Base-by-base conservation (phyloP, 2,888 invertebrate genomes). In the Dolichopus griseipennis region DNA sequence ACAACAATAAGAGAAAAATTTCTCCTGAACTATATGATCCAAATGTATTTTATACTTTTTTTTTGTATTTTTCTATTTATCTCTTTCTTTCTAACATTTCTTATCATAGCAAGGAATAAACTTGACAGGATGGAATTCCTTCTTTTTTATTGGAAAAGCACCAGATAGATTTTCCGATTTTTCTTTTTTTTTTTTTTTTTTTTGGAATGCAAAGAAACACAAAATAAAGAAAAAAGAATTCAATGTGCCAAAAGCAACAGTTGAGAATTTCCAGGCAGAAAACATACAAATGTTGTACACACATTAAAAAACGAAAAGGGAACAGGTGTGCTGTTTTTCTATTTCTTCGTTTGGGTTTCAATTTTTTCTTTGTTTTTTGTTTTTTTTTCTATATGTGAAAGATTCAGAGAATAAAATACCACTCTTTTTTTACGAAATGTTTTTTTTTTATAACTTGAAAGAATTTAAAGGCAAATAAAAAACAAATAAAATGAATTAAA, bases 251-350 rank as follows among this genome's bases (percentile, higher is more conserved):
- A 66, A 66, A 70, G 72, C 72, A 72, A 72, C 72, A 72, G 72
- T 71, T 72, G 72, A 71, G 70, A 69, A 69, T 67, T 69, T 70
- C 70, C 69, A 72, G 69, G 71, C 69, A n/a, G n/a, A n/a, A n/a
- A n/a, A n/a, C 27, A 67, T 66, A n/a, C n/a, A n/a, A n/a, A 37
- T 61, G 41, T 41, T 41, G 64, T 27, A 9, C 8, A 64, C 64
- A 64, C 22, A 27, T 21, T 27, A 15, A 21, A 64, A 68, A 67
- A 62, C 15, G 66, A 70, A 64, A 68, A 67, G 65, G 21, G 68
- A 70, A 70, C 68, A 70, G 68, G 68, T 69, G 67, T 66, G 69
- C 66, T 21, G 6, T 52, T 52, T n/a, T 52, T 52, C 52, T 52
- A 18, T 52, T 18, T 52, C 6, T 52, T 52, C 15, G 1, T 52